A percentile compares a stretch with the other conserved stretches of the same genome.
Conservation (phyloP, 1,140 invertebrate species). For the Lethrus apterus region DNA sequence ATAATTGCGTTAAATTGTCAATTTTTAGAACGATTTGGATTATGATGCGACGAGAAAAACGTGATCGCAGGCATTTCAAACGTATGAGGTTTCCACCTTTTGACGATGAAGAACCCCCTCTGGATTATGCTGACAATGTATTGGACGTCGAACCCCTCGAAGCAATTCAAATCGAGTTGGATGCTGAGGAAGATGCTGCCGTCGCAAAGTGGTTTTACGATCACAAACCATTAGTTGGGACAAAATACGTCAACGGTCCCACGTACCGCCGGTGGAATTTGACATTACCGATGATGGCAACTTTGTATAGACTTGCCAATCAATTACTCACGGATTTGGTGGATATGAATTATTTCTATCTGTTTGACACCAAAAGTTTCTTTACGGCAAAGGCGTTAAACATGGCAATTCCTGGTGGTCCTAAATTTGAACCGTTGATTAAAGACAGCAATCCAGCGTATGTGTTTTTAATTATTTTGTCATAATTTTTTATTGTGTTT, state of each 20-base stretch:
- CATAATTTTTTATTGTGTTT: not conserved
- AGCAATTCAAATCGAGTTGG: conserved; percentile 97
- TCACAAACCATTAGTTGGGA: conserved; percentile 90
- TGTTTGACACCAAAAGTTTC: conserved; percentile 99
- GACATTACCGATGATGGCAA: conserved; percentile 92
- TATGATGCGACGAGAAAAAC: conserved; percentile 98
- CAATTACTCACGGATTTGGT: conserved; percentile 97
- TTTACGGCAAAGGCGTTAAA: conserved; percentile 99
- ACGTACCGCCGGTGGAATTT: conserved; percentile 97
- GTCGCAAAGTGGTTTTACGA: conserved; percentile 98
- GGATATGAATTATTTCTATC: conserved; percentile 98
- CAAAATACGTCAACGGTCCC: conserved; percentile 91
- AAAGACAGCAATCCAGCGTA: conserved; percentile 94
- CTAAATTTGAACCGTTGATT: conserved; percentile 98
- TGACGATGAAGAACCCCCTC: conserved; percentile 98
- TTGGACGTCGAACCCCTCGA: conserved; percentile 98
- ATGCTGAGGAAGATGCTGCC: conserved; percentile 89
- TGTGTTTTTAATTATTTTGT: conserved; percentile 31
- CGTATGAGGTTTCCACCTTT: conserved; percentile 99
- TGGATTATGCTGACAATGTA: conserved; percentile 99
- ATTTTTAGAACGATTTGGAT: conserved; percentile 95
- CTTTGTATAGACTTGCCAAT: conserved; percentile 94
- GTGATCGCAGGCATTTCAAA: conserved; percentile 98
- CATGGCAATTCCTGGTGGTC: conserved; percentile 99
- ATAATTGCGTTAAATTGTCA: not conserved